phyloP scores from a whole-genome alignment of 2,113 vertebrate species.

The Xyrauchen texanus region DNA sequence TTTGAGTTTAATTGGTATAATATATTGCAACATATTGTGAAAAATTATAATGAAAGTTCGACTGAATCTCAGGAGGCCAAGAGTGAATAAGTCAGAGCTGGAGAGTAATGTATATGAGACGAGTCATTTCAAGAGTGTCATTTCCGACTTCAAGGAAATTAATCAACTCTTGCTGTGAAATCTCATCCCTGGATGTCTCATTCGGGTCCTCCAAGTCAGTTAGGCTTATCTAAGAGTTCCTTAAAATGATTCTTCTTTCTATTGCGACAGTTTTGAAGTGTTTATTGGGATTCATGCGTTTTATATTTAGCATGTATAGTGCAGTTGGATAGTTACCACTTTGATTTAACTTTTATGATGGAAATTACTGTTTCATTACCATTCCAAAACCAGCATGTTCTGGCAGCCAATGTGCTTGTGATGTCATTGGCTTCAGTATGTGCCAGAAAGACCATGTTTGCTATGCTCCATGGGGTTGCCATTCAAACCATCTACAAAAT shows the following conservation, averaged over 20 bases:
- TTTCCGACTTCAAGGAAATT: slow-evolving; percentile 1
- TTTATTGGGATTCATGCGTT: slow-evolving; percentile 1
- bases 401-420: slow-evolving; percentile 12
- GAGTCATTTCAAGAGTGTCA: slow-evolving; percentile 21
- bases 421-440: neutral
- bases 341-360: slow-evolving; percentile 14
- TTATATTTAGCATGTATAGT: slow-evolving; percentile 1
- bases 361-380: slow-evolving; percentile 12
- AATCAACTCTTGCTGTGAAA: neutral
- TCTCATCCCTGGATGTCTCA: neutral
- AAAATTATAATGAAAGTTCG: neutral
- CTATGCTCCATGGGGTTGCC: neutral
- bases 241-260: no score
- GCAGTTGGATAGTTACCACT: neutral
- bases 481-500: neutral
- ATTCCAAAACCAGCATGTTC: slow-evolving; percentile 2
- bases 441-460: slow-evolving; percentile 1
- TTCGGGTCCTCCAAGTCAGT: neutral
- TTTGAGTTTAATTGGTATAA: neutral
- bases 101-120: neutral
- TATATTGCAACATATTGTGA: neutral
- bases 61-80: slow-evolving; percentile 7
- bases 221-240: neutral
- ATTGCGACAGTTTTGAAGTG: neutral
- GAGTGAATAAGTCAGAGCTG: neutral